phyloP scores from a whole-genome alignment of 2,797 vertebrate species.

The Hydrophis major region DNA sequence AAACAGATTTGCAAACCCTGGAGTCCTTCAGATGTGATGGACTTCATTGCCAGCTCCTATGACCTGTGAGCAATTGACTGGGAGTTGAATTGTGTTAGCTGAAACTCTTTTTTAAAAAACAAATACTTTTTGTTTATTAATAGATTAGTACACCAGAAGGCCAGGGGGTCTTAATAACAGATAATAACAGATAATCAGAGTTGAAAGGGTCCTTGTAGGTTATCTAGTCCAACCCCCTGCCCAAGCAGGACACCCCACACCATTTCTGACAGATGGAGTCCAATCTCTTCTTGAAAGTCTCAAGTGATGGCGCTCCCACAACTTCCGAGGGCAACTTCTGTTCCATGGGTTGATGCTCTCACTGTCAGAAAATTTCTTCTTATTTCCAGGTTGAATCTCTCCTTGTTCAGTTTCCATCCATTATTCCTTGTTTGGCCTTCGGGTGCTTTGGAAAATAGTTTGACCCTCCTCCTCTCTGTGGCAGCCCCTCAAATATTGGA shows the following conservation, averaged over 20 bases:
- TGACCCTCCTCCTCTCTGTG: too few species aligned
- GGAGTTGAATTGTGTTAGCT: not conserved
- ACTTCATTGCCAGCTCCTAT: not conserved
- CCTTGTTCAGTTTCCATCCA: too few species aligned
- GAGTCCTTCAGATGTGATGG: not conserved
- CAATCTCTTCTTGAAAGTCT: too few species aligned
- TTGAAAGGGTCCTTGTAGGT: not conserved
- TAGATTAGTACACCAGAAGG: slow-evolving; percentile 82
- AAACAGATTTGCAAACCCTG: not conserved
- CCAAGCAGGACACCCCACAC: not conserved
- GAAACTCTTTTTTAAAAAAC: slow-evolving; percentile 64
- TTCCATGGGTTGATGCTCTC: too few species aligned
- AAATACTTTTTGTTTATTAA: slow-evolving; percentile 82
- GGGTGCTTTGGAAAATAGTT: too few species aligned
- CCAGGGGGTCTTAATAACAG: slow-evolving; percentile 54
- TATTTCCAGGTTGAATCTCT: too few species aligned
- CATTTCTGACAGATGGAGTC: not conserved
- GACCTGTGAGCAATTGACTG: not conserved
- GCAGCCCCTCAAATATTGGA: too few species aligned
- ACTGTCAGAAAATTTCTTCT: too few species aligned
- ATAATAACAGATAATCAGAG: too few species aligned
- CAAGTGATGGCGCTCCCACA: too few species aligned
- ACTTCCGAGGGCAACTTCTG: too few species aligned
- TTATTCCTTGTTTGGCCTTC: too few species aligned
- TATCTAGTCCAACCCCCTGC: not conserved